A percentile compares a stretch with the other conserved stretches of the same genome.
Evolutionary conservation across 2,888 invertebrate species (phyloP).

Genomic region (Phalera bucephala): DNA sequence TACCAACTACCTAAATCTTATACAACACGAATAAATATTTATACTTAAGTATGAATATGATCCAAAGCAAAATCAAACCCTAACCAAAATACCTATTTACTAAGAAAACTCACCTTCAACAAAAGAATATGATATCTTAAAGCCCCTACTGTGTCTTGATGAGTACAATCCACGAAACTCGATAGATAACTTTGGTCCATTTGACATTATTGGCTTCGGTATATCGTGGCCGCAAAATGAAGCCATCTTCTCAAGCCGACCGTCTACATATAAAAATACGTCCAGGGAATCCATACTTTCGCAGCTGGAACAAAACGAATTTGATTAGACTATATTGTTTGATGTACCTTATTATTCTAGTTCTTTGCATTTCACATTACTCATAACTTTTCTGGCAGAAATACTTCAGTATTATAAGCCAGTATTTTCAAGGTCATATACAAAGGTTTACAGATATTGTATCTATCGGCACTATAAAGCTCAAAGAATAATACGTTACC

Average conservation of each 20-base stretch:
- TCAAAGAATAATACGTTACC: no score
- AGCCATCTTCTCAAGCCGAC: slow-evolving; percentile 93
- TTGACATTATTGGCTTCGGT: slow-evolving; percentile 96
- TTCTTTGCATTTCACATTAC: background rate
- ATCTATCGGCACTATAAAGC: no score
- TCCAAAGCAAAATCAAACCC: no score
- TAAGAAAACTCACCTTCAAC: slow-evolving; percentile 89
- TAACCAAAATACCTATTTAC: no score
- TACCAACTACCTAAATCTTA: no score
- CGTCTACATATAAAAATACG: slow-evolving; percentile 91
- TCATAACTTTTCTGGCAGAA: no score
- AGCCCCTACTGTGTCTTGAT: slow-evolving; percentile 91
- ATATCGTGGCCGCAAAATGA: slow-evolving; percentile 92
- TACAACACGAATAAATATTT: no score
- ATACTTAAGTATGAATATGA: no score
- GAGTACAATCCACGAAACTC: slow-evolving; percentile 92
- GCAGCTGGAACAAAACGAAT: slow-evolving; percentile 84
- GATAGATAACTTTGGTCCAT: slow-evolving; percentile 91
- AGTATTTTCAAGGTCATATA: no score
- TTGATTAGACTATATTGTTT: slow-evolving; percentile 32
- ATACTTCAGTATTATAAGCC: no score
- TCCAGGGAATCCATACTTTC: slow-evolving; percentile 90
- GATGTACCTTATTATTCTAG: slow-evolving; percentile 19
- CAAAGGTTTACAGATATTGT: no score
- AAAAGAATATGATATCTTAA: slow-evolving; percentile 94